Percentiles rank a stretch among this genome's conserved stretches.
Conservation (phyloP, 2,797 vertebrate genomes). For the Thripadectes ignobilis region DNA sequence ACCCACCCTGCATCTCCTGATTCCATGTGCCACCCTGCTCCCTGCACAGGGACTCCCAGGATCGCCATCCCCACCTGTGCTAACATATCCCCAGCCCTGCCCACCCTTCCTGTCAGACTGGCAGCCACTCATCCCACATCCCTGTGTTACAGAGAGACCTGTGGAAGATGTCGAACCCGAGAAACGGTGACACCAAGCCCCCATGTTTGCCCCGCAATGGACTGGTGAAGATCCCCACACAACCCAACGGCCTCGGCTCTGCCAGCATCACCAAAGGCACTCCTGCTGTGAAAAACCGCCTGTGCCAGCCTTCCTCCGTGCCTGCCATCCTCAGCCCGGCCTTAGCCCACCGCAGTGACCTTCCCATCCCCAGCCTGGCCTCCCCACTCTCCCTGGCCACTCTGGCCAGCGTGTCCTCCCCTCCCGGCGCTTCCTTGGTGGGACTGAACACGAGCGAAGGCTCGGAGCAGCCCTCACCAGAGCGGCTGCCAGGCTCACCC, state of each 20-base stretch:
- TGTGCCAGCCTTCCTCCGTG: conserved; percentile 94
- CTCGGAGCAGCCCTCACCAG: conserved; percentile 78
- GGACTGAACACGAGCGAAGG: conserved; percentile 71
- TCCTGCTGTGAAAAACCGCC: conserved; percentile 94
- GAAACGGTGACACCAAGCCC: conserved; percentile 92
- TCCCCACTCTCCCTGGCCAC: conserved; percentile 83
- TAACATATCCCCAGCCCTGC: fast-evolving
- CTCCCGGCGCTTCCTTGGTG: conserved; percentile 65
- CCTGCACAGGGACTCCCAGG: neutral
- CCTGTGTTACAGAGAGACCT: conserved; percentile 79
- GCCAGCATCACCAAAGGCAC: conserved; percentile 99
- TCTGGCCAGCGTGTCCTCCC: conserved; percentile 77
- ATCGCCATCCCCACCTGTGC: fast-evolving
- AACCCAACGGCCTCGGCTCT: conserved; percentile 92
- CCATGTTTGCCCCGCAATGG: conserved; percentile 96
- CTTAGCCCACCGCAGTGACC: conserved; percentile 85
- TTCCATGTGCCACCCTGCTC: fast-evolving
- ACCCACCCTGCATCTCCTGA: fast-evolving
- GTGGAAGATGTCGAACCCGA: conserved; percentile 93
- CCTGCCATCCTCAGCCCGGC: conserved; percentile 88
- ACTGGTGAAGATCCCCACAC: conserved; percentile 93
- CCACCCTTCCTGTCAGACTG: fast-evolving
- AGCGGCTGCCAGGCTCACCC: conserved; percentile 72
- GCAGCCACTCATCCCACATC: neutral
- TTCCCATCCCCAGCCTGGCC: conserved; percentile 82